These are phyloP conservation scores for Ailuropoda melanoleuca DNA, from an alignment of 2,113 vertebrate species.

Conservation along the genomic window DNA sequence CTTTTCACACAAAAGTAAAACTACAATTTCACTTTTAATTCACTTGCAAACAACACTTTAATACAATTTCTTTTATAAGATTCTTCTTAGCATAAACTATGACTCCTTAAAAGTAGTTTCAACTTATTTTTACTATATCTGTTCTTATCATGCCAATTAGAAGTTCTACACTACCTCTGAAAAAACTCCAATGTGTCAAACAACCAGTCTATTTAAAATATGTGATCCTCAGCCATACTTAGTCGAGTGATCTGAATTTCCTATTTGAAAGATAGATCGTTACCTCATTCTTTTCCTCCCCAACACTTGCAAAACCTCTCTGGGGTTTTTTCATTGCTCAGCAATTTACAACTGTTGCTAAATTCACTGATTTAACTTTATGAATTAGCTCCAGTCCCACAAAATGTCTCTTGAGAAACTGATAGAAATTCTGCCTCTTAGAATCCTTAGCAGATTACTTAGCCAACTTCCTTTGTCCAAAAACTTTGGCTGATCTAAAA, in stretches of 20 bases:
- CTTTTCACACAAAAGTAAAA: constrained; percentile 90
- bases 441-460: constrained; percentile 44
- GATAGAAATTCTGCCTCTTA: constrained; percentile 57
- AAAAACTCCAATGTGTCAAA: constrained; percentile 73
- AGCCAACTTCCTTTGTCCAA: constrained; percentile 69
- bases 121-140: constrained; percentile 80
- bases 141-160: constrained; percentile 80
- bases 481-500: constrained; percentile 70
- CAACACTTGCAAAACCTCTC: constrained; percentile 57
- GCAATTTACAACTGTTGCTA: constrained; percentile 66
- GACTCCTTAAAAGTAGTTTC: constrained; percentile 81
- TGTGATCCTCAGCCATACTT: constrained; percentile 79
- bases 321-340: constrained; percentile 46
- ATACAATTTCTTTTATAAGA: constrained; percentile 87
- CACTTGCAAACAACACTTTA: constrained; percentile 91
- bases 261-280: constrained; percentile 69
- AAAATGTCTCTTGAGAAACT: constrained; percentile 57
- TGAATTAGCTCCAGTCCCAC: constrained; percentile 26
- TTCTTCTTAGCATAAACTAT: constrained; percentile 84
- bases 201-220: constrained; percentile 79
- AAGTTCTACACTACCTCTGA: constrained; percentile 79
- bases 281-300: constrained; percentile 54
- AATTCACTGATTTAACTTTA: constrained; percentile 73
- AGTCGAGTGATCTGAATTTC: constrained; percentile 76
- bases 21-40: constrained; percentile 92